Evolutionary conservation across 2,797 vertebrate species (phyloP), one percentile per base, ranked within the genome.

Genomic region (Sparidentex hasta): DNA sequence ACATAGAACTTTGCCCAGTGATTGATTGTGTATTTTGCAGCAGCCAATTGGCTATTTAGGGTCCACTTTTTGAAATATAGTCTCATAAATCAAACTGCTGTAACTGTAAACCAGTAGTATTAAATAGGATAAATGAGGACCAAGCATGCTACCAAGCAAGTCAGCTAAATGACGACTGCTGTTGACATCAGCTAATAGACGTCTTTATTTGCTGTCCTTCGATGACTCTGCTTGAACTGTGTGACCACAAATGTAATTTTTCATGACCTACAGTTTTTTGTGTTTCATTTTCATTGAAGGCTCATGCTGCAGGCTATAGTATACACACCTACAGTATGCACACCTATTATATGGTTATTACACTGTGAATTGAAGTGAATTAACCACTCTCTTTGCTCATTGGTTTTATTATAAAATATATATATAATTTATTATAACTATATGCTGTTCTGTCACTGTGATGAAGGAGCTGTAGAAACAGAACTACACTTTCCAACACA

Each of bases 1-100:
- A 70, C 85, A 86, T 85, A 88, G 57, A 84, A 77, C 67, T 71
- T 71, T 78, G 11, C 11, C 61, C 20, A 16, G 54, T 81, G 74
- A 90, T 89, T 76, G 80, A 88, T 82, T 87, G 55, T 66, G 51
- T 68, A 75, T 82, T 91, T 87, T 81, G 55, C 58, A 44, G 66
- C 52, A 58, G 62, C 66, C 72, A 80, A 71, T 72, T 47, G 43
- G 29, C 75, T 82, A 70, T 86, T 74, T 55, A 85, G 67, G 78
- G 55, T 72, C 62, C 2, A 9, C 73, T 52, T 81, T 72, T 46
- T 65, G 17, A 71, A 76, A 58, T 55, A 57, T 54, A 21, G 50
- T 47, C 57, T 74, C 27, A 54, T 67, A 66, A 59, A 87, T 78
- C 46, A 78, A 66, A 76, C n/a, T 43, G 51, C 65, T 71, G 70